Percentiles rank a stretch among this genome's conserved stretches.
These are phyloP conservation scores for Rousettus madagascariensis DNA, from an alignment of 2,797 vertebrate species.

Conservation along the genomic window DNA sequence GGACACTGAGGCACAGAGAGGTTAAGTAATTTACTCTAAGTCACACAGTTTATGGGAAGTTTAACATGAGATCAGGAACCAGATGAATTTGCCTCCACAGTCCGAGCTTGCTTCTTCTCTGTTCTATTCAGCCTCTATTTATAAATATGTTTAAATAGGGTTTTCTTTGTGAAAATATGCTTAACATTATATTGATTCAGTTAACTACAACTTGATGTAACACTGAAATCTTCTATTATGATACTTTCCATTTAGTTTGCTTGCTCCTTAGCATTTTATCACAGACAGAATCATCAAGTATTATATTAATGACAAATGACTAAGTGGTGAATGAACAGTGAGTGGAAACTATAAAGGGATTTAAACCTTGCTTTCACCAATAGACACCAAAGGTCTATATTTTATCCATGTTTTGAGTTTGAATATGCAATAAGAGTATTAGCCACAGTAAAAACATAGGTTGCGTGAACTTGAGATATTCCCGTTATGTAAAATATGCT, in stretches of 20 bases:
- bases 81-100: not conserved
- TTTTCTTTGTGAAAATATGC: not conserved
- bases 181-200: not conserved
- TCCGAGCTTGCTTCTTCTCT: not conserved
- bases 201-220: not conserved
- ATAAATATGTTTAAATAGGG: not conserved
- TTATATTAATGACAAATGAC: not conserved
- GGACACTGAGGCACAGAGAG: not conserved
- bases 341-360: not conserved
- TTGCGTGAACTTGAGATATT: not conserved
- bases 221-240: not conserved
- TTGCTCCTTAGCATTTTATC: not conserved
- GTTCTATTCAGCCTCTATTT: too few species aligned
- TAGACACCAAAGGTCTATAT: not conserved
- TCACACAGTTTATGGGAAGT: not conserved
- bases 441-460: not conserved
- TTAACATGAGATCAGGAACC: not conserved
- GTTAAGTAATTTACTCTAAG: not conserved
- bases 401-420: not conserved
- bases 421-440: not conserved
- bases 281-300: not conserved
- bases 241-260: constrained; percentile 13
- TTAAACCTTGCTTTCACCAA: not conserved
- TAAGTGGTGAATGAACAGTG: not conserved
- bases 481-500: not conserved